Conservation (phyloP, 2,113 vertebrate species). For the Sus scrofa region T2T-Sscrofa CM000829.6:27323501-27324000, state of each 20-base stretch:
- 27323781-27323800: neutral
- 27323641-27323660: neutral
- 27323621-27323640: neutral
- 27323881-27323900: neutral
- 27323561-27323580: neutral
- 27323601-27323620: too few relatives aligned
- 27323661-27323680: neutral
- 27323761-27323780: too few relatives aligned
- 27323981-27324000: too few relatives aligned
- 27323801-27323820: neutral
- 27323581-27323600: neutral
- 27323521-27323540: too few relatives aligned
- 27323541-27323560: too few relatives aligned
- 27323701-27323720: neutral
- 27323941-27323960: too few relatives aligned
- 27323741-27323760: too few relatives aligned
- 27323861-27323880: neutral
- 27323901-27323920: too few relatives aligned
- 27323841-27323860: neutral
- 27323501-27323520: too few relatives aligned
- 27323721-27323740: too few relatives aligned
- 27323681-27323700: neutral
- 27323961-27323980: neutral
- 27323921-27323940: neutral
- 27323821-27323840: neutral